These are phyloP conservation scores for Aphelocoma californica DNA, from an alignment of 2,797 vertebrate genomes.

Conservation along the genomic window DNA sequence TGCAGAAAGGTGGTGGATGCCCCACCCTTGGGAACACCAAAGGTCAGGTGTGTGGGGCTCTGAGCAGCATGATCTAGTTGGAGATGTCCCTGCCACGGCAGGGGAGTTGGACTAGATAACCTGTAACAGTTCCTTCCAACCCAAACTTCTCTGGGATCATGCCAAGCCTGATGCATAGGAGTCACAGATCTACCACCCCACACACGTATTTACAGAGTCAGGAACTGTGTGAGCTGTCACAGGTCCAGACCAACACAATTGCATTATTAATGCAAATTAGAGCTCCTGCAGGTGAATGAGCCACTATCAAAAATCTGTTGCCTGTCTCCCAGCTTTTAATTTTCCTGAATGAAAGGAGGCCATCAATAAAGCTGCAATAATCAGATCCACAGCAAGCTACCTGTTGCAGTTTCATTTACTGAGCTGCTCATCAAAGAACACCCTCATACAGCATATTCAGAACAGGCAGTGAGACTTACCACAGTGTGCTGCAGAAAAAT, in stretches of 20 bases:
- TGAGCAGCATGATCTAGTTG: background rate
- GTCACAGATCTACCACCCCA: background rate
- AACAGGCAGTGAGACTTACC: background rate
- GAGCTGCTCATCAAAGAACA: background rate
- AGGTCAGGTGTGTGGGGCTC: background rate
- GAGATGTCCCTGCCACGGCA: background rate
- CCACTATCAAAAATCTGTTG: background rate
- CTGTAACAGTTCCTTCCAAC: background rate
- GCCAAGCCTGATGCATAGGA: rapidly evolving
- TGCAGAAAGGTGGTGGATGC: background rate
- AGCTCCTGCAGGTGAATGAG: background rate
- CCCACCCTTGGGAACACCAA: background rate
- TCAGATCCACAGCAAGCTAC: background rate
- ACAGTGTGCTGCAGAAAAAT: background rate
- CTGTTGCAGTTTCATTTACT: background rate
- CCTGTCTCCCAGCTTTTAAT: background rate
- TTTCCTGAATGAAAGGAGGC: background rate
- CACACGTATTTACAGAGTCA: background rate
- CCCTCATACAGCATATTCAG: background rate
- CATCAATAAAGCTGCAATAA: background rate
- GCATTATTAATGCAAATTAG: background rate
- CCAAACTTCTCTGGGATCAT: background rate
- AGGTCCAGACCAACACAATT: background rate
- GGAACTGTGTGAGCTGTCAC: background rate
- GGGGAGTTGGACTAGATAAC: background rate